These are phyloP conservation scores for Eriocheir sinensis DNA, from an alignment of 1,140 invertebrate genomes.

Conservation along the genomic window DNA sequence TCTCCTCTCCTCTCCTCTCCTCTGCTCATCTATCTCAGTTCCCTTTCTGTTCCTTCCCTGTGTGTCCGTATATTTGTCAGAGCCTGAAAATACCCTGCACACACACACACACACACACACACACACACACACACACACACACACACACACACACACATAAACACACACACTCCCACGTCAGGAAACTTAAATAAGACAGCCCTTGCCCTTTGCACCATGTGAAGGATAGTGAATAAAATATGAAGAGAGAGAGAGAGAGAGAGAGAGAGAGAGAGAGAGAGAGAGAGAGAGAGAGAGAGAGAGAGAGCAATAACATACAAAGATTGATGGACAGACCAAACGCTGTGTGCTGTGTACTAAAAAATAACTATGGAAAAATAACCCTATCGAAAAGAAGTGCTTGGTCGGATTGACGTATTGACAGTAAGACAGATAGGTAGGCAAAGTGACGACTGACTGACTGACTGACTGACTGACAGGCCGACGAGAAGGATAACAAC, in stretches of 20 bases:
- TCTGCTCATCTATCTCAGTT: background rate
- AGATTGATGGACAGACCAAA: no score
- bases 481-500: no score
- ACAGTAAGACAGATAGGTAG: background rate
- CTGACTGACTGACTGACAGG: no score
- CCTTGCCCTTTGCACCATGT: background rate
- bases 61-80: background rate
- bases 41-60: background rate
- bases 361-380: no score
- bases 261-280: no score
- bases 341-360: no score
- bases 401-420: no score
- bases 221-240: background rate
- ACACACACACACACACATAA: background rate
- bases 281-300: no score
- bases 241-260: background rate
- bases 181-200: background rate
- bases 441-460: no score
- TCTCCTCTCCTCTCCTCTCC: constrained; percentile 19
- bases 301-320: background rate
- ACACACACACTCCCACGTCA: background rate
- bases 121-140: background rate
- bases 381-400: no score
- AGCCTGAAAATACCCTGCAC: no score
- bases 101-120: background rate